A percentile compares a stretch with the other conserved stretches of the same genome.
These are phyloP conservation scores for Metridium senile DNA, from an alignment of 92 coral and sea anemone genomes.

Conservation along the genomic window DNA sequence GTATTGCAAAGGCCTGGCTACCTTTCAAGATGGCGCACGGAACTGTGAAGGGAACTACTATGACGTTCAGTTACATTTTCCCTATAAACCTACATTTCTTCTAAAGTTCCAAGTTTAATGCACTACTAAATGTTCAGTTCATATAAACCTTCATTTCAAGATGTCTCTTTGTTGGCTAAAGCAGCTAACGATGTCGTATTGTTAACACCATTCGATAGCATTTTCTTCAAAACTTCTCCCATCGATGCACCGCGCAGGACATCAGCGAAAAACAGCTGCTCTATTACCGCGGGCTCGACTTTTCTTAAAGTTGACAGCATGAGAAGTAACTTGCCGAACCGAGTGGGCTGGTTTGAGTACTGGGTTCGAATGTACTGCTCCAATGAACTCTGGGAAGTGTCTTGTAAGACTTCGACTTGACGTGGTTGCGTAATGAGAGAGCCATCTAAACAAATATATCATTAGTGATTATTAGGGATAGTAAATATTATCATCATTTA, in stretches of 20 bases:
- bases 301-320: slow-evolving; percentile 83
- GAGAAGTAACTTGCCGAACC: slow-evolving; percentile 86
- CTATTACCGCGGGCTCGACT: slow-evolving; percentile 82
- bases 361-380: slow-evolving; percentile 84
- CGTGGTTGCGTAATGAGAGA: slow-evolving; percentile 78
- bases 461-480: not conserved
- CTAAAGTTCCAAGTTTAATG: not conserved
- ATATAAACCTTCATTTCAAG: not conserved
- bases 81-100: too few relatives aligned
- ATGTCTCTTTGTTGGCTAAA: slow-evolving; percentile 14
- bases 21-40: too few relatives aligned
- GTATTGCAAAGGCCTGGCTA: too few relatives aligned
- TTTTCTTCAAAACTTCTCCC: slow-evolving; percentile 83
- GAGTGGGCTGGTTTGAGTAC: slow-evolving; percentile 77
- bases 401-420: slow-evolving; percentile 82
- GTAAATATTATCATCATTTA: too few relatives aligned
- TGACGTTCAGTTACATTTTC: too few relatives aligned
- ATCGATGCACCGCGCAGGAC: slow-evolving; percentile 91
- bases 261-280: slow-evolving; percentile 88
- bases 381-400: slow-evolving; percentile 88
- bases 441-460: slow-evolving; percentile 52
- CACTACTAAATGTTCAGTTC: not conserved
- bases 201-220: slow-evolving; percentile 61
- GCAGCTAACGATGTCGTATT: slow-evolving; percentile 40
- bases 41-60: too few relatives aligned